Evolutionary conservation across 2,888 invertebrate species (phyloP).

Genomic region (Agonopterix alstromeriana): DNA sequence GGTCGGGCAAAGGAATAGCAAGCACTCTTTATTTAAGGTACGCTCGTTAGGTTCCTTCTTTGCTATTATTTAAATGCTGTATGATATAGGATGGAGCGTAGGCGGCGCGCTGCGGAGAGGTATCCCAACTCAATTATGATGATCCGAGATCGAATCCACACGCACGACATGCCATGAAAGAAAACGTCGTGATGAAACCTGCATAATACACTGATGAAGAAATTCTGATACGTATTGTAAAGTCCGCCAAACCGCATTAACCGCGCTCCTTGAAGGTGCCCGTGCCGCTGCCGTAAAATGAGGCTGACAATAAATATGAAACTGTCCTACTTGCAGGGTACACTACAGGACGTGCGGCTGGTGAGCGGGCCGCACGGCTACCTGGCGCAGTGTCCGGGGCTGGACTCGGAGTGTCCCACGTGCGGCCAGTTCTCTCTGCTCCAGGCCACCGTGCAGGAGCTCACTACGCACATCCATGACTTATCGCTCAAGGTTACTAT

Average conservation of each 20-base stretch:
- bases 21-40: constrained; percentile 93
- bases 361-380: constrained; percentile 92
- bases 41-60: constrained; percentile 10
- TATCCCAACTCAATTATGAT: too few species aligned
- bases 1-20: constrained; percentile 91
- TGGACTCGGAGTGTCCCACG: constrained; percentile 92
- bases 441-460: constrained; percentile 87
- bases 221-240: too few species aligned
- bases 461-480: constrained; percentile 87
- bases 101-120: too few species aligned
- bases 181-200: too few species aligned
- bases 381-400: constrained; percentile 89
- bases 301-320: not conserved
- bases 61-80: too few species aligned
- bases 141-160: too few species aligned
- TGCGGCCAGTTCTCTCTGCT: constrained; percentile 92
- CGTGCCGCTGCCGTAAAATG: not conserved
- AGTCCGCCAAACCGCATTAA: too few species aligned
- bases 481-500: constrained; percentile 85
- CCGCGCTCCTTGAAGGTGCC: too few species aligned
- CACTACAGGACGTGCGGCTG: constrained; percentile 90
- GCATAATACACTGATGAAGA: too few species aligned
- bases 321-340: constrained; percentile 77
- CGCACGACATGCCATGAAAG: too few species aligned
- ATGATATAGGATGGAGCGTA: too few species aligned